Conservation (phyloP, 1,140 invertebrate species). For the Trinorchestia longiramus region DNA sequence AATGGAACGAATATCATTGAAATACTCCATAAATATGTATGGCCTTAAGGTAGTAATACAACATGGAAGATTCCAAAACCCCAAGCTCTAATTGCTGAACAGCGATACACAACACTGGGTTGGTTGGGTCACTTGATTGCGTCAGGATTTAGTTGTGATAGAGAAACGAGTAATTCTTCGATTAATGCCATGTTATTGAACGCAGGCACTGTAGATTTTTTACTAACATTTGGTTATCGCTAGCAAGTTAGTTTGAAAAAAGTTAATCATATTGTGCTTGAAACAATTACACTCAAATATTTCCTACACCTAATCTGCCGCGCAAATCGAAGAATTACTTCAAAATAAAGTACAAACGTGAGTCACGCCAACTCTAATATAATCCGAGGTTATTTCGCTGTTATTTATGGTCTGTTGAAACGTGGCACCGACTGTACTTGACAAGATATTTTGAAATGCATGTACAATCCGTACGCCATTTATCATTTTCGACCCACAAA, state of each 20-base stretch:
- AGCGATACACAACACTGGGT: slow-evolving; percentile 25
- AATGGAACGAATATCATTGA: slow-evolving; percentile 47
- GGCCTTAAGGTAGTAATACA: slow-evolving; percentile 46
- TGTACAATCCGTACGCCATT: neutral
- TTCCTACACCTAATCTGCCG: neutral
- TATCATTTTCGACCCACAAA: neutral
- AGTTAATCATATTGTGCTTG: neutral
- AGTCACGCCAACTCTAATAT: neutral
- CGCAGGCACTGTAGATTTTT: neutral
- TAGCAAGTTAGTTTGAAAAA: neutral
- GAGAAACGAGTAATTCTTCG: neutral
- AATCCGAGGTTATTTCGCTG: neutral
- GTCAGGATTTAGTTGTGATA: neutral
- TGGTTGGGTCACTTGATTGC: neutral
- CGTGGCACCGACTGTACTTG: neutral
- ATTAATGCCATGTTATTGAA: neutral
- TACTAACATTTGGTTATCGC: neutral
- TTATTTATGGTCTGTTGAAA: neutral
- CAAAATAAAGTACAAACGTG: neutral
- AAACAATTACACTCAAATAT: neutral
- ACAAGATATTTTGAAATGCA: neutral
- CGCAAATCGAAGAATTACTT: neutral
- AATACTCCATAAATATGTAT: slow-evolving; percentile 49
- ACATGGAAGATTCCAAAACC: slow-evolving; percentile 49
- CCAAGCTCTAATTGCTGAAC: slow-evolving; percentile 38